Conservation (phyloP, 2,888 invertebrate genomes). For the Byasa hedistus region DNA sequence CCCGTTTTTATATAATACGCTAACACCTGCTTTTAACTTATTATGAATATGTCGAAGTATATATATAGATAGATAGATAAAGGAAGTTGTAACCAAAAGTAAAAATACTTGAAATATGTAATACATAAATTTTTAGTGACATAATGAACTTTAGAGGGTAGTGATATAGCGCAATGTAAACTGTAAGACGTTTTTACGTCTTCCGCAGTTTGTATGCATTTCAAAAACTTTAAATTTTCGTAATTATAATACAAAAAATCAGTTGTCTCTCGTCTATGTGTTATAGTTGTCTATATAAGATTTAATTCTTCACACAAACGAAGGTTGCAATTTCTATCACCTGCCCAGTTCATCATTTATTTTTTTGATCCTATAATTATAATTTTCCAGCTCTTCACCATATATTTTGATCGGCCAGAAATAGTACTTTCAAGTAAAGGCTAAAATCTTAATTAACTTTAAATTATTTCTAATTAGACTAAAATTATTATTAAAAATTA, state of each 20-base stretch:
- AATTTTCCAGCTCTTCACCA: neutral
- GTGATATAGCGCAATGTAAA: constrained; percentile 22
- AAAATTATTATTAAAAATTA: constrained; percentile 5
- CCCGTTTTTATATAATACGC: too few relatives aligned
- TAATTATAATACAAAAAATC: neutral
- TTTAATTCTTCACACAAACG: neutral
- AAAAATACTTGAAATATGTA: constrained; percentile 11
- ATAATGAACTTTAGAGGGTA: constrained; percentile 24
- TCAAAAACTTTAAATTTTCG: neutral
- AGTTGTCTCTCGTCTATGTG: neutral
- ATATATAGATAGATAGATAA: too few relatives aligned
- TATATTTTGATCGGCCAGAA: neutral
- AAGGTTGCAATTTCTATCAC: constrained; percentile 28
- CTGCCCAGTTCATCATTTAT: constrained; percentile 26
- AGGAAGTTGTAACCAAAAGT: constrained; percentile 1
- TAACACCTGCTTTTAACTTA: too few relatives aligned
- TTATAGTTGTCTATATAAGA: too few relatives aligned
- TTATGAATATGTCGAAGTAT: constrained; percentile 32
- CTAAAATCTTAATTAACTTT: constrained; percentile 8
- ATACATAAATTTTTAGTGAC: constrained; percentile 15
- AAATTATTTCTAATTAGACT: constrained; percentile 18
- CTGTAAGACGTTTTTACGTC: constrained; percentile 2
- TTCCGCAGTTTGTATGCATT: neutral
- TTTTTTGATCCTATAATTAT: neutral
- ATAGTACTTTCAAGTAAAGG: constrained; percentile 3